A percentile compares a stretch with the other conserved stretches of the same genome.
Conservation (phyloP, 2,113 vertebrate genomes). For the Xiphorhynchus elegans region DNA sequence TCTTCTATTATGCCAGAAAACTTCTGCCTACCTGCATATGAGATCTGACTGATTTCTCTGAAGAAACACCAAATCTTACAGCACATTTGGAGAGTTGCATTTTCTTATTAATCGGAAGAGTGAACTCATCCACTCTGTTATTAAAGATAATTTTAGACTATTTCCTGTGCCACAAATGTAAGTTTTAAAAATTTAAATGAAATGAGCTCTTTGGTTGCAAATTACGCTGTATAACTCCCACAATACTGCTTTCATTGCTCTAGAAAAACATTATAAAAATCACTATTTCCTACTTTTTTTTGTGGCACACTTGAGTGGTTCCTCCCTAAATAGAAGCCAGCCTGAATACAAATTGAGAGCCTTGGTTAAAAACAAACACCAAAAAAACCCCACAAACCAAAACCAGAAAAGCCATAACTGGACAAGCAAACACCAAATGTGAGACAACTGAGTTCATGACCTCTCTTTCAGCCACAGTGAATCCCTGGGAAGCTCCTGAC, state of each 20-base stretch:
- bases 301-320: neutral
- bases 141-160: conserved; percentile 5
- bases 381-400: fast-evolving
- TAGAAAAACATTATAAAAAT: neutral
- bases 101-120: conserved; percentile 22
- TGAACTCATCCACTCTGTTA: neutral
- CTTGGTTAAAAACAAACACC: neutral
- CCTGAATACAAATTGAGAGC: neutral
- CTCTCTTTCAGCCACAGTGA: neutral
- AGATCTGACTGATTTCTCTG: conserved; percentile 8
- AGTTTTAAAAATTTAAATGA: conserved; percentile 2
- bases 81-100: neutral
- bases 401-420: neutral
- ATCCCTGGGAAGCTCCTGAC: neutral
- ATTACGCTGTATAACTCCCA: neutral
- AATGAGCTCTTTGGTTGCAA: neutral
- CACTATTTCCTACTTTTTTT: neutral
- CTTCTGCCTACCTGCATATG: neutral
- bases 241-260: neutral
- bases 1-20: neutral
- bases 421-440: neutral
- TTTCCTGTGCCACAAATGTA: neutral
- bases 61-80: neutral
- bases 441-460: neutral
- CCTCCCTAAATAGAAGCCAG: neutral